phyloP scores from a whole-genome alignment of 2,888 invertebrate species.

The Drosophila kambysellisi region DNA sequence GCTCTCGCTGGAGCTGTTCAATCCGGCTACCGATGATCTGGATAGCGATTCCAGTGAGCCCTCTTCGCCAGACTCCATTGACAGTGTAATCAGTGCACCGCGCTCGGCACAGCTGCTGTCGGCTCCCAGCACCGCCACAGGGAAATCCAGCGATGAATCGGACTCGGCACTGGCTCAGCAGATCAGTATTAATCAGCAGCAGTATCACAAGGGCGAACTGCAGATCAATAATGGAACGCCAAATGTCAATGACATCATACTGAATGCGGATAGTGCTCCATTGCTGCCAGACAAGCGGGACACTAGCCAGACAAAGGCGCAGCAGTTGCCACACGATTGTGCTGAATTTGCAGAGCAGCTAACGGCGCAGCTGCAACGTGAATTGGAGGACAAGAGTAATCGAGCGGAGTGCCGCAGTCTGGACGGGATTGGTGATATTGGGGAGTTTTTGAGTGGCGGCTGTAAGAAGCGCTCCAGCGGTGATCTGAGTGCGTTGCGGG shows the following conservation, averaged over 20 bases:
- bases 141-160: constrained; percentile 62
- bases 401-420: constrained; percentile 78
- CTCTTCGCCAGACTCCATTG: constrained; percentile 94
- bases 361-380: constrained; percentile 92
- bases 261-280: constrained; percentile 80
- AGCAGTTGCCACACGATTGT: constrained; percentile 87
- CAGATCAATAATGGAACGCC: constrained; percentile 63
- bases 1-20: constrained; percentile 93
- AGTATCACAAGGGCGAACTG: constrained; percentile 68
- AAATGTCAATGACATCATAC: constrained; percentile 69
- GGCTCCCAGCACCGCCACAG: constrained; percentile 36
- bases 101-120: constrained; percentile 67
- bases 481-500: constrained; percentile 82
- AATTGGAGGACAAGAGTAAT: constrained; percentile 88
- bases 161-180: constrained; percentile 46
- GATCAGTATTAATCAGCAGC: constrained; percentile 58
- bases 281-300: constrained; percentile 65
- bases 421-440: constrained; percentile 80
- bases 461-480: constrained; percentile 77
- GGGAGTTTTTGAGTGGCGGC: constrained; percentile 66
- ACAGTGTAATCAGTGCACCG: constrained; percentile 92
- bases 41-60: constrained; percentile 94
- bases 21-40: constrained; percentile 95
- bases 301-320: constrained; percentile 35
- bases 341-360: constrained; percentile 93